Percentiles rank a stretch among this genome's conserved stretches.
Evolutionary conservation across 1,140 invertebrate genomes (phyloP).

Genomic region (Listronotus oregonensis): DNA sequence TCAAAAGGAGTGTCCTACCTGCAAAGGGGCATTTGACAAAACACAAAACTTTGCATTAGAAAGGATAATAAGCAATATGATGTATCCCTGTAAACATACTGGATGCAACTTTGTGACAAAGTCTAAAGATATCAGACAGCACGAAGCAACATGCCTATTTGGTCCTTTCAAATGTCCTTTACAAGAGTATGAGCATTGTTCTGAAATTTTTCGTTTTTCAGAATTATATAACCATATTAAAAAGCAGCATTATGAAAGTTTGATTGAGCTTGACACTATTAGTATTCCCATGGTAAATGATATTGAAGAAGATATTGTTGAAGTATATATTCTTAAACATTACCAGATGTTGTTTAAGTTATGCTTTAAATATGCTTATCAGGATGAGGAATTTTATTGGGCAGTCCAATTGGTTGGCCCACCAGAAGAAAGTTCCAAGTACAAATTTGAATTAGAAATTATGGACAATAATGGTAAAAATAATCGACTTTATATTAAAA

Average conservation of each 20-base stretch:
- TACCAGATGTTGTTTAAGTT: conserved; percentile 26
- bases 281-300: conserved; percentile 25
- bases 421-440: conserved; percentile 30
- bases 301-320: conserved; percentile 19
- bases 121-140: conserved; percentile 29
- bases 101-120: conserved; percentile 25
- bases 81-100: conserved; percentile 36
- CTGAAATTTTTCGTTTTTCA: neutral
- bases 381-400: conserved; percentile 17
- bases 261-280: conserved; percentile 31
- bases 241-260: conserved; percentile 30
- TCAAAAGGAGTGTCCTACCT: conserved; percentile 72
- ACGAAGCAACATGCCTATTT: conserved; percentile 36
- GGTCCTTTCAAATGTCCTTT: conserved; percentile 32
- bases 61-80: conserved; percentile 55
- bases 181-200: conserved; percentile 26
- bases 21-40: conserved; percentile 69
- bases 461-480: conserved; percentile 13
- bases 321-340: conserved; percentile 28
- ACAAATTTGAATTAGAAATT: conserved; percentile 37
- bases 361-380: conserved; percentile 16
- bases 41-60: conserved; percentile 78
- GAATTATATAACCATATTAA: conserved; percentile 31
- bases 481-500: too few species aligned
- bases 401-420: conserved; percentile 33